Conservation (phyloP, 2,797 vertebrate species). For the Allobates femoralis region DNA sequence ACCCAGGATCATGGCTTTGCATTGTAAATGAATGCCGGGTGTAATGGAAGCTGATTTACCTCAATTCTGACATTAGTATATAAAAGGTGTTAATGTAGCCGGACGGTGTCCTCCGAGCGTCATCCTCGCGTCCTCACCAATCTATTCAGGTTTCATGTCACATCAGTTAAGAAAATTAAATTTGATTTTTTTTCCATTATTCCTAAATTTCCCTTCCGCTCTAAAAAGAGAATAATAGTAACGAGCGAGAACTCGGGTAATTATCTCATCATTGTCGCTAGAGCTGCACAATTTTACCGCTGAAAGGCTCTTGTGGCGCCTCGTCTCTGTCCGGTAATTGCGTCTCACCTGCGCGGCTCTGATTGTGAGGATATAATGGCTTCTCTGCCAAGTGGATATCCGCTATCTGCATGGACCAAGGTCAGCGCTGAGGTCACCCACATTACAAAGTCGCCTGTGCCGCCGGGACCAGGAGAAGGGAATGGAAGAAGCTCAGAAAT, state of each 20-base stretch:
- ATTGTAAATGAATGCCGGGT: no score
- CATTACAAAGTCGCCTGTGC: not conserved
- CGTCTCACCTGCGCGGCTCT: constrained; percentile 6
- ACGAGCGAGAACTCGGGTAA: not conserved
- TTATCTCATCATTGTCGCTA: not conserved
- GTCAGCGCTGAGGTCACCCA: not conserved
- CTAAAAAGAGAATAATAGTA: constrained; percentile 4
- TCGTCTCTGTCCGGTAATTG: constrained; percentile 30
- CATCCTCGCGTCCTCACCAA: not conserved
- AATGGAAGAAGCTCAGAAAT: not conserved
- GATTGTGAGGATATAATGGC: constrained; percentile 43
- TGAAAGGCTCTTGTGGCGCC: not conserved
- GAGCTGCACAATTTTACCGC: constrained; percentile 11
- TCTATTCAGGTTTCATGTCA: not conserved
- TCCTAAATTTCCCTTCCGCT: not conserved
- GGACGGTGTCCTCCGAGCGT: not conserved
- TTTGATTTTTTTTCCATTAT: not conserved
- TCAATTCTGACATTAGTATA: not conserved
- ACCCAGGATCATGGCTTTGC: no score
- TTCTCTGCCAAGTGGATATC: constrained; percentile 11
- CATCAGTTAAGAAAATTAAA: constrained; percentile 1
- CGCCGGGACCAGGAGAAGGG: not conserved
- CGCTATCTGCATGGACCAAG: constrained; percentile 2
- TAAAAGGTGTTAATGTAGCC: not conserved
- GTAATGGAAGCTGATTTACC: no score